Evolutionary conservation across 2,113 vertebrate genomes (phyloP).

Genomic region (Onychorhynchus coronatus): DNA sequence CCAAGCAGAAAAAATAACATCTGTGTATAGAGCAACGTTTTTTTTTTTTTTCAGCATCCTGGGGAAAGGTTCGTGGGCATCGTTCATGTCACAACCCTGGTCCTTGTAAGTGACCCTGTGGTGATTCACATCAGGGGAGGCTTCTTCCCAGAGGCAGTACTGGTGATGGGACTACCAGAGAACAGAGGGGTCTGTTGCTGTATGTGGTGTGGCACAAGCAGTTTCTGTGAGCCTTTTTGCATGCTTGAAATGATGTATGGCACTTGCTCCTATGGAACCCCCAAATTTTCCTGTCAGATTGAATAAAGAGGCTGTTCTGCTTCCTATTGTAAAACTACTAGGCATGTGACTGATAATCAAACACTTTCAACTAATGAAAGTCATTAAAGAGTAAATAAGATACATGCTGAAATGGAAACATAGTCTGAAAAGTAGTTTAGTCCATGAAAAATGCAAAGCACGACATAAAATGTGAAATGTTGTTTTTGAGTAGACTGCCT

Average conservation of each 20-base stretch:
- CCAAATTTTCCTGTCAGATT: background rate
- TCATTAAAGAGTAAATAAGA: background rate
- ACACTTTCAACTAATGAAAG: background rate
- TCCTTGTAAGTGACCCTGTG: background rate
- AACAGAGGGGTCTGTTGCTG: background rate
- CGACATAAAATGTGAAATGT: background rate
- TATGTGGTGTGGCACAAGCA: accelerated
- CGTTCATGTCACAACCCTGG: background rate
- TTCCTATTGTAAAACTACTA: background rate
- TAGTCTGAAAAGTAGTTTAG: background rate
- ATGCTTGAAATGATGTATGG: background rate
- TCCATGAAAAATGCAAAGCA: background rate
- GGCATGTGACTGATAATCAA: background rate
- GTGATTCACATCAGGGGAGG: background rate
- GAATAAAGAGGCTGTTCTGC: background rate
- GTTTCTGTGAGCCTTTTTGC: background rate
- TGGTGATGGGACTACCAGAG: background rate
- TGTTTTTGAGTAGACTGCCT: background rate
- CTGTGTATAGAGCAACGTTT: background rate
- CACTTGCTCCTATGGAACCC: background rate
- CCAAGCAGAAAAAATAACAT: background rate
- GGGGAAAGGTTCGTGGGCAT: background rate
- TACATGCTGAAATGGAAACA: background rate
- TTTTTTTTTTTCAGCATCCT: background rate
- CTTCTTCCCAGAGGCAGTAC: background rate